These are phyloP conservation scores for Paelopatides confundens DNA, from an alignment of 53 echinoderm and acorn worm genomes.

Conservation along the genomic window DNA sequence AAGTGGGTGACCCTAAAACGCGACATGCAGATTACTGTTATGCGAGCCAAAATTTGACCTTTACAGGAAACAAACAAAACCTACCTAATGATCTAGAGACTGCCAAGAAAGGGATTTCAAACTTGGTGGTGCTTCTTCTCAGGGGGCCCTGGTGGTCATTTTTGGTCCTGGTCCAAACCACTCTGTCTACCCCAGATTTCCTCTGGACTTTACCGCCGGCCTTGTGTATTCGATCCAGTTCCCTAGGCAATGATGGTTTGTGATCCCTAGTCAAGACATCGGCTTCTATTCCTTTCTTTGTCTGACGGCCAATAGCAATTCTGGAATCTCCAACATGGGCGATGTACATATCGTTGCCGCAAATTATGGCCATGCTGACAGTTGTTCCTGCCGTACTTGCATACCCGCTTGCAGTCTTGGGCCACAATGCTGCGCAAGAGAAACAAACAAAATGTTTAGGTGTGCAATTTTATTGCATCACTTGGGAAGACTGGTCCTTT, in stretches of 20 bases:
- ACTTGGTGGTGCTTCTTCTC: slow-evolving; percentile 83
- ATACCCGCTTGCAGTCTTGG: slow-evolving; percentile 82
- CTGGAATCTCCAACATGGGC: slow-evolving; percentile 93
- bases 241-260: slow-evolving; percentile 77
- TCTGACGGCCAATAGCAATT: slow-evolving; percentile 78
- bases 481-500: no score
- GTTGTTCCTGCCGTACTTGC: slow-evolving; percentile 97
- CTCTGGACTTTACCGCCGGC: slow-evolving; percentile 84
- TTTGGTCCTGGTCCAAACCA: slow-evolving; percentile 95
- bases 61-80: not conserved
- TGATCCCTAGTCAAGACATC: slow-evolving; percentile 86
- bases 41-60: no score
- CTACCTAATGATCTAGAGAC: slow-evolving; percentile 96
- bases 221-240: slow-evolving; percentile 77
- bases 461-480: no score
- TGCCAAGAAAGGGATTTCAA: slow-evolving; percentile 93
- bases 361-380: slow-evolving; percentile 85
- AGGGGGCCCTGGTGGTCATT: slow-evolving; percentile 86
- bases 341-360: slow-evolving; percentile 82
- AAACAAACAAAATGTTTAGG: not conserved
- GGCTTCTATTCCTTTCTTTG: slow-evolving; percentile 42
- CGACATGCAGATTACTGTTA: no score
- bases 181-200: slow-evolving; percentile 90
- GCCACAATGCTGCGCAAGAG: slow-evolving; percentile 72
- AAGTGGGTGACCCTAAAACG: no score